Percentiles rank a stretch among this genome's conserved stretches.
Conservation (phyloP, 2,888 invertebrate species). For the Pinctada fucata region DNA sequence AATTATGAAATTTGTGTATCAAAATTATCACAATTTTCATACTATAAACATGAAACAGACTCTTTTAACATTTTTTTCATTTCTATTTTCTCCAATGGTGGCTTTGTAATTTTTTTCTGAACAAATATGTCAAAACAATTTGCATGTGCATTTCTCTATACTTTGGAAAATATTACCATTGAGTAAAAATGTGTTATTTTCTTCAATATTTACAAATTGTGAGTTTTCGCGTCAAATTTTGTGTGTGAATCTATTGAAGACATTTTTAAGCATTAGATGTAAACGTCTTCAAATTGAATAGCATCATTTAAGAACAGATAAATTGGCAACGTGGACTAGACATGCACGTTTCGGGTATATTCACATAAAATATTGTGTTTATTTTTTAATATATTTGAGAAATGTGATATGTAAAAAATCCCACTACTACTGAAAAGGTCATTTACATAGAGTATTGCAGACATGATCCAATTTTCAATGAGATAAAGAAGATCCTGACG, state of each 20-base stretch:
- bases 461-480: too few species aligned
- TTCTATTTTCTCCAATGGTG: background rate
- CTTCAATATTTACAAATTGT: background rate
- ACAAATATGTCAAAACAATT: background rate
- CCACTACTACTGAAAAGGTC: background rate
- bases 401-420: background rate
- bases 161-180: background rate
- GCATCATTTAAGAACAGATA: too few species aligned
- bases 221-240: background rate
- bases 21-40: background rate
- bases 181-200: background rate
- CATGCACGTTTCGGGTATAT: too few species aligned
- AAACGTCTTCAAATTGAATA: too few species aligned
- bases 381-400: background rate
- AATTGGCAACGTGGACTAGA: too few species aligned
- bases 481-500: too few species aligned
- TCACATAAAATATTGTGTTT: background rate
- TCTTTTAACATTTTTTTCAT: background rate
- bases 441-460: too few species aligned
- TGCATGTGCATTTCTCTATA: background rate
- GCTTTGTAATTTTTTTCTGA: background rate
- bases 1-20: background rate
- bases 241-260: background rate
- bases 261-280: background rate
- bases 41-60: background rate